Evolutionary conservation across 2,888 invertebrate species (phyloP).

Genomic region (Amitus sp.): DNA sequence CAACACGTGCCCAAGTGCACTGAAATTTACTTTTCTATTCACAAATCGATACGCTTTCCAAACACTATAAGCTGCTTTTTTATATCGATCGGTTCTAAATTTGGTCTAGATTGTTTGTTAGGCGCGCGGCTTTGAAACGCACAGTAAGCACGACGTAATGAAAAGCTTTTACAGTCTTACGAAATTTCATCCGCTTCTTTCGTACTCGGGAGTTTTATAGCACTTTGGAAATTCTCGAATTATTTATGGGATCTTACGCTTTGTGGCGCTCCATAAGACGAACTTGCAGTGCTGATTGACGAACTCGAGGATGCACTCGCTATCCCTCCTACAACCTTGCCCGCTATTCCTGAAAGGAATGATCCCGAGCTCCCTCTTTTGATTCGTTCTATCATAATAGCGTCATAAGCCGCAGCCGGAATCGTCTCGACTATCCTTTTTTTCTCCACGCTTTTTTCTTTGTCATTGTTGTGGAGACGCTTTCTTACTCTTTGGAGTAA

Average conservation of each 20-base stretch:
- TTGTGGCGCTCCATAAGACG: constrained; percentile 21
- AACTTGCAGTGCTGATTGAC: constrained; percentile 45
- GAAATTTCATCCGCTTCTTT: too few relatives aligned
- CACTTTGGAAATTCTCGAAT: too few relatives aligned
- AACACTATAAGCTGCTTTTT: too few relatives aligned
- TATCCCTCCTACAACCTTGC: constrained; percentile 55
- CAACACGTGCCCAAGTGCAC: too few relatives aligned
- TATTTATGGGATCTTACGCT: constrained; percentile 19
- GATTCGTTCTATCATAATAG: constrained; percentile 47
- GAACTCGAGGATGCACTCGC: constrained; percentile 54
- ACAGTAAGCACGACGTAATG: too few relatives aligned
- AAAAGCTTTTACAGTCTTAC: too few relatives aligned
- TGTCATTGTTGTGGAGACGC: constrained; percentile 16
- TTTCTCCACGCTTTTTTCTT: constrained; percentile 25
- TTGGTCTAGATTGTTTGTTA: too few relatives aligned
- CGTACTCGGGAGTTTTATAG: too few relatives aligned
- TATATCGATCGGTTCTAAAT: too few relatives aligned
- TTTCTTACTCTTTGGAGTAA: constrained; percentile 31
- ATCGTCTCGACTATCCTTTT: constrained; percentile 46
- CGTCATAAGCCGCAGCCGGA: constrained; percentile 47
- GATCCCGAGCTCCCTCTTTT: constrained; percentile 46
- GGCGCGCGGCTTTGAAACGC: too few relatives aligned
- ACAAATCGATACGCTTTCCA: too few relatives aligned
- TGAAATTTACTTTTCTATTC: too few relatives aligned
- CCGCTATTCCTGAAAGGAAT: constrained; percentile 57